Base-by-base conservation (phyloP, 1,140 invertebrate genomes). In the Araneus ventricosus region DNA sequence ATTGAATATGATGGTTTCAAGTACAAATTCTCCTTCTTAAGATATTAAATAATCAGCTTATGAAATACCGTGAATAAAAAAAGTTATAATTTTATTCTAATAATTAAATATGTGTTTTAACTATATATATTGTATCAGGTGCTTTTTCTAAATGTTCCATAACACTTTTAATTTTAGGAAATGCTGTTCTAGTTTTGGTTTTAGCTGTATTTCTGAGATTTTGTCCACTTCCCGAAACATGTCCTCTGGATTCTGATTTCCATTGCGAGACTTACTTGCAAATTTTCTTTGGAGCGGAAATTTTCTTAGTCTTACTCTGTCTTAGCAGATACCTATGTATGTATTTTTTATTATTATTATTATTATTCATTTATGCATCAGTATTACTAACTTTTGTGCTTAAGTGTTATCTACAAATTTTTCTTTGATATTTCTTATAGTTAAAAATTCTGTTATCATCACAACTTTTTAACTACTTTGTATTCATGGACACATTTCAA, bases 211-310 rank as follows among this genome's bases (percentile, higher is more conserved):
- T 91, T 7, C 57, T 59, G 57, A 91, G 34, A 34, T 91, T 63
- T 91, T 91, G 89, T 17, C 79, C 79, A 3, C 24, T 20, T 27
- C 27, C n/a, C 1, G 34, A 91, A 41, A 41, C 57, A 27, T 91
- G 89, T 30, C 89, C 75, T 27, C 2, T 30, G 17, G 37, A 39
- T 6, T 41, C 37, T 24, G 17, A 6, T 84, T 20, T 84, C 8
- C 52, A 82, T 30, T 91, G 89, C 30, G 34, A 91, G 22, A 61
- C 84, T 67, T 91, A 91, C 30, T 84, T 91, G 57, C 89, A 91
- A 67, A 91, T 91, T 63, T 41, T 91, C 27, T 91, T 91, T 84
- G 80, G 79, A 52, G 17, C 41, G 37, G 89, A 91, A 91, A 20
- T 52, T 39, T 84, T 91, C 20, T 84, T 91, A 1, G 52, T 91